These are phyloP conservation scores for Cataglyphis rosenhaueri DNA, from an alignment of 2,888 invertebrate genomes.

Conservation along the genomic window DNA sequence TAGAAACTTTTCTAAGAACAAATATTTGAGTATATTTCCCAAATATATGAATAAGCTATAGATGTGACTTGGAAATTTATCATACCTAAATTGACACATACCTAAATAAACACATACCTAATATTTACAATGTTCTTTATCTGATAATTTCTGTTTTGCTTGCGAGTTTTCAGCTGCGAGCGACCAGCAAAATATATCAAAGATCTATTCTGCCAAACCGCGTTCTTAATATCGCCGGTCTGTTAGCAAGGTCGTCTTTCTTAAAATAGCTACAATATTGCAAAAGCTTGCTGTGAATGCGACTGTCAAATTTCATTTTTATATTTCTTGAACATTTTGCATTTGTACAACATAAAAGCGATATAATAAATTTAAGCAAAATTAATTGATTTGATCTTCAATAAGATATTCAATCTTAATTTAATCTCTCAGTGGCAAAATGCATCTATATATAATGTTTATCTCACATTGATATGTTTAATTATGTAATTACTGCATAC, in stretches of 20 bases:
- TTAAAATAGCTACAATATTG: slow-evolving; percentile 57
- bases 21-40: neutral
- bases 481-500: neutral
- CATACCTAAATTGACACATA: neutral
- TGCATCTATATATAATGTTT: neutral
- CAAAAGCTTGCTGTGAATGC: neutral
- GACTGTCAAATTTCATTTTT: neutral
- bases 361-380: neutral
- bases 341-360: neutral
- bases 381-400: neutral
- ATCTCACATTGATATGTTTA: neutral
- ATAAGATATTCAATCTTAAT: neutral
- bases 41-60: neutral
- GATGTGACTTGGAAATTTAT: neutral
- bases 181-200: neutral
- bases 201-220: neutral
- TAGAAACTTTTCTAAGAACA: neutral
- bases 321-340: neutral
- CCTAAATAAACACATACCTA: neutral
- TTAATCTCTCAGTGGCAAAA: neutral
- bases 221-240: slow-evolving; percentile 30
- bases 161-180: neutral
- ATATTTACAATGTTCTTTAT: neutral
- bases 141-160: neutral
- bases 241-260: slow-evolving; percentile 46